Percentiles rank a stretch among this genome's conserved stretches.
These are phyloP conservation scores for Tenebrosternarchus preto DNA, from an alignment of 2,113 vertebrate genomes.

Conservation along the genomic window DNA sequence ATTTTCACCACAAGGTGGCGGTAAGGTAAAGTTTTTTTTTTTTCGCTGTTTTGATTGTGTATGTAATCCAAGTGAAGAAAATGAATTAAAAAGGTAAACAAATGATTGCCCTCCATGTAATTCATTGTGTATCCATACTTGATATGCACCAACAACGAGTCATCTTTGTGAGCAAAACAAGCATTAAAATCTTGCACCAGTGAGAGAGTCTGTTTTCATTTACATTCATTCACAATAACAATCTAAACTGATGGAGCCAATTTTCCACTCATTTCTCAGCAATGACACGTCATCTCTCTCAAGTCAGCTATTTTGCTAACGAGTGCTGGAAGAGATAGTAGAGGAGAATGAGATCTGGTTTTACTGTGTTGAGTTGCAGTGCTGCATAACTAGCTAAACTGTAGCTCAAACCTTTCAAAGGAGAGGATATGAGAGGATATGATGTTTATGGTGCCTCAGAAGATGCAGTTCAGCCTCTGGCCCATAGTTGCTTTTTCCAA, in stretches of 20 bases:
- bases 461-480: constrained; percentile 57
- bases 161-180: constrained; percentile 17
- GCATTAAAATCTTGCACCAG: constrained; percentile 17
- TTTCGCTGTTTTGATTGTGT: background rate
- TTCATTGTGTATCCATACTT: too few relatives aligned
- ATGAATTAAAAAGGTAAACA: too few relatives aligned
- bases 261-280: constrained; percentile 59
- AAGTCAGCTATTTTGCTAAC: constrained; percentile 18
- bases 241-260: constrained; percentile 56
- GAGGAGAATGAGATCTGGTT: constrained; percentile 1
- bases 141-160: background rate
- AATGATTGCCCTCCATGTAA: too few relatives aligned
- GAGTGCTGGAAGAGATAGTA: background rate
- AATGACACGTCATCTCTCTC: constrained; percentile 28
- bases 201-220: constrained; percentile 59
- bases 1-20: constrained; percentile 63
- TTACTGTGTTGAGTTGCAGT: background rate
- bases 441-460: constrained; percentile 28
- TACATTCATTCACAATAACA: constrained; percentile 57
- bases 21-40: constrained; percentile 12
- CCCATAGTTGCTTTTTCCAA: constrained; percentile 65
- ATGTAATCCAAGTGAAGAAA: too few relatives aligned
- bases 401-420: constrained; percentile 32
- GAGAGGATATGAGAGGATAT: background rate
- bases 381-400: background rate